Base-by-base conservation (phyloP, 2,888 invertebrate species). In the Volucella zonaria region DNA sequence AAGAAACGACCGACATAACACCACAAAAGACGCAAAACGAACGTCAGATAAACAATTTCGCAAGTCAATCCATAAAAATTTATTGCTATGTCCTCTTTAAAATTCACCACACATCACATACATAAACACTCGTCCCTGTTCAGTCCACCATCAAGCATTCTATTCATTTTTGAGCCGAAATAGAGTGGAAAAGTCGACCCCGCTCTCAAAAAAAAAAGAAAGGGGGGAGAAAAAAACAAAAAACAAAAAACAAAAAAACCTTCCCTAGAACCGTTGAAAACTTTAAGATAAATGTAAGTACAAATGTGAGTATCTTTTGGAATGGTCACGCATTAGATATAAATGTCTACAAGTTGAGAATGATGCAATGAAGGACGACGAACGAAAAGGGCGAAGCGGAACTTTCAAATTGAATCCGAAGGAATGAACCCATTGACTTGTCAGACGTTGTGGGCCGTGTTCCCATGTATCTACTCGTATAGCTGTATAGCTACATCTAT, bases 21-120 rank as follows among this genome's bases (percentile, higher is more conserved):
- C 18, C 11, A 31, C 31, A 31, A 14, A 56, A 3, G 43, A 15
- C 12, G 31, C 59, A 43, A 52, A 52, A 12, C 9, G 14, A 49
- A 43, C 31, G 31, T 47, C 43, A 59, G 49, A 43, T 75, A 75
- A 75, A 67, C 75, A 75, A 75, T 75, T 67, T 75, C 58, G 58
- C 75, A 78, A 78, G 74, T 78, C 74, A 47, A 70, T 70, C 62
- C 56, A 49, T 82, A 58, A 61, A 56, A 73, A 73, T 78, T 56
- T 67, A 68, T 68, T 68, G 40, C 31, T 54, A 38, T 59, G 47
- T 45, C 56, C 71, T 73, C 66, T 78, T 82, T 78, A 58, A 82
- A 78, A 82, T 78, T 82, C 82, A 74, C 47, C 77, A 54, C 82
- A 64, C 79, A 67, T 31, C 56, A 56, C 1, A 23, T 14, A 45